Evolutionary conservation across 2,888 invertebrate genomes (phyloP).

Genomic region (Xanthorhoe spadicearia): DNA sequence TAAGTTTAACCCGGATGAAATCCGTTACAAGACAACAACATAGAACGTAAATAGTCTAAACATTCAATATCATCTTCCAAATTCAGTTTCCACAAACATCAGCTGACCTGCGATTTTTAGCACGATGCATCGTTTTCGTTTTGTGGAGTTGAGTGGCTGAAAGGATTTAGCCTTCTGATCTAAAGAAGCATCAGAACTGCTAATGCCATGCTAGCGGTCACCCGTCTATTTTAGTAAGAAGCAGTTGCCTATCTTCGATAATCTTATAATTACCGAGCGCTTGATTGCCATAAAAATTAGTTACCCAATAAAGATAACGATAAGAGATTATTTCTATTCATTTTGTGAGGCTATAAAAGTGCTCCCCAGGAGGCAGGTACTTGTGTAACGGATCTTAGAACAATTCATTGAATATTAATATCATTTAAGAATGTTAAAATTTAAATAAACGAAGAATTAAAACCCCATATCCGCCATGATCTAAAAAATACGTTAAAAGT

Average conservation of each 20-base stretch:
- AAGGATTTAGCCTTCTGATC: too few relatives aligned
- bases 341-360: conserved; percentile 29
- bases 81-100: too few relatives aligned
- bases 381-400: conserved; percentile 35
- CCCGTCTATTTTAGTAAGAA: not conserved
- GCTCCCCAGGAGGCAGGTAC: conserved; percentile 23
- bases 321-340: conserved; percentile 22
- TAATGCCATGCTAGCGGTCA: not conserved
- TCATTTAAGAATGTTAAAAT: conserved; percentile 37
- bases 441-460: conserved; percentile 33
- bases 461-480: conserved; percentile 32
- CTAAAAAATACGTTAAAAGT: conserved; percentile 26
- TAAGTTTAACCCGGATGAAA: conserved; percentile 61
- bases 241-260: not conserved
- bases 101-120: too few relatives aligned
- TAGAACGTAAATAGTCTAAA: not conserved
- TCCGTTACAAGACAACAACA: conserved; percentile 44
- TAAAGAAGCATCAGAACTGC: not conserved
- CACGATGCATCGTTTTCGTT: too few relatives aligned
- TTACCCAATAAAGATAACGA: conserved; percentile 19
- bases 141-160: too few relatives aligned
- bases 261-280: not conserved
- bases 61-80: not conserved
- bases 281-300: not conserved
- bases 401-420: conserved; percentile 37